Evolutionary conservation across 2,113 vertebrate species (phyloP).

Genomic region (Paramisgurnus dabryanus): DNA sequence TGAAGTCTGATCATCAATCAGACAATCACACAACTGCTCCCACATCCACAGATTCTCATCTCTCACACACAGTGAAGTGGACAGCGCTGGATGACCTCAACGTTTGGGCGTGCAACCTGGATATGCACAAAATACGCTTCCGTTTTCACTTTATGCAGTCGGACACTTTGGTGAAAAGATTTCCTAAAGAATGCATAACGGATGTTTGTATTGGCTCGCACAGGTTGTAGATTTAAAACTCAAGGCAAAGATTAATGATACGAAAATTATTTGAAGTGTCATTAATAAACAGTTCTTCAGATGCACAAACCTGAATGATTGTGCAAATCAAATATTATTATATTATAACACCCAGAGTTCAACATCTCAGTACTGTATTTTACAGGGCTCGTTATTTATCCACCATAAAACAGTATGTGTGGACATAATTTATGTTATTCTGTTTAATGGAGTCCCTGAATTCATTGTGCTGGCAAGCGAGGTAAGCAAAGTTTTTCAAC

Average conservation of each 20-base stretch:
- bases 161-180: background rate
- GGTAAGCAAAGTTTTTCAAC: no score
- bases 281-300: no score
- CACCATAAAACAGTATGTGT: background rate
- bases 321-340: background rate
- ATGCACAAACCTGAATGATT: background rate
- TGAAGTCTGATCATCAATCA: conserved; percentile 16
- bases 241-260: no score
- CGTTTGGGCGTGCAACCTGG: background rate
- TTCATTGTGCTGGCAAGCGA: background rate
- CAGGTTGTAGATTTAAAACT: no score
- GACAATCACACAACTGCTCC: conserved; percentile 16
- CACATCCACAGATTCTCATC: conserved; percentile 26
- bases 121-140: background rate
- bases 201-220: no score
- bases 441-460: background rate
- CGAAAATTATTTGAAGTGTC: no score
- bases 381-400: background rate
- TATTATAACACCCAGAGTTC: no score
- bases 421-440: background rate
- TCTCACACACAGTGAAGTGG: conserved; percentile 27
- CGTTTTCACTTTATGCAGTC: background rate
- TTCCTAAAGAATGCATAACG: no score
- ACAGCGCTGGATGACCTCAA: background rate
- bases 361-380: background rate